Conservation (phyloP, 2,113 vertebrate genomes). For the Scortum barcoo region DNA sequence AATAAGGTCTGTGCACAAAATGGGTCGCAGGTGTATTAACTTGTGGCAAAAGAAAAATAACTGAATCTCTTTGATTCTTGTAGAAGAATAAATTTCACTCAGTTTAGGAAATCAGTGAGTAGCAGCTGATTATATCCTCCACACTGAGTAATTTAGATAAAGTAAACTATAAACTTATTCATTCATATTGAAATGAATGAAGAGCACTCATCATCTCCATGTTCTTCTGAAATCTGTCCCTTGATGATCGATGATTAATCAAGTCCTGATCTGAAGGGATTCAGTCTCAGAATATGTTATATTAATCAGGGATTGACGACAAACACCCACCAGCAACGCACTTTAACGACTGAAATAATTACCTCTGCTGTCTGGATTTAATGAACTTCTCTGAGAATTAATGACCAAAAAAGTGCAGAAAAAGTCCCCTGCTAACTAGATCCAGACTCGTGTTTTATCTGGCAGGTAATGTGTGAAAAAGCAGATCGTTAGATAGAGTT, state of each 20-base stretch:
- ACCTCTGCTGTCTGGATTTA: conserved; percentile 48
- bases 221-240: not conserved
- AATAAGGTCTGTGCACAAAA: not conserved
- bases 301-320: conserved; percentile 41
- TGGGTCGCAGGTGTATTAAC: not conserved
- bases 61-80: not conserved
- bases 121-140: not conserved
- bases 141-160: not conserved
- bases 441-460: not conserved
- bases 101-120: not conserved
- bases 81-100: not conserved
- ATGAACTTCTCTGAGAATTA: conserved; percentile 44
- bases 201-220: not conserved
- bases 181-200: conserved; percentile 3
- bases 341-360: conserved; percentile 40
- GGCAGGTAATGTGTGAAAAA: conserved; percentile 10
- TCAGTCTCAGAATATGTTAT: conserved; percentile 33
- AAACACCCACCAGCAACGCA: conserved; percentile 25
- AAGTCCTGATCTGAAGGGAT: not conserved
- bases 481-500: conserved; percentile 14
- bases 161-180: not conserved
- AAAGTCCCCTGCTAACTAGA: not conserved
- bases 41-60: not conserved
- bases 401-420: not conserved
- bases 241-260: conserved; percentile 15